These are phyloP conservation scores for Amphipoea oculea DNA, from an alignment of 2,888 invertebrate species.

Conservation along the genomic window DNA sequence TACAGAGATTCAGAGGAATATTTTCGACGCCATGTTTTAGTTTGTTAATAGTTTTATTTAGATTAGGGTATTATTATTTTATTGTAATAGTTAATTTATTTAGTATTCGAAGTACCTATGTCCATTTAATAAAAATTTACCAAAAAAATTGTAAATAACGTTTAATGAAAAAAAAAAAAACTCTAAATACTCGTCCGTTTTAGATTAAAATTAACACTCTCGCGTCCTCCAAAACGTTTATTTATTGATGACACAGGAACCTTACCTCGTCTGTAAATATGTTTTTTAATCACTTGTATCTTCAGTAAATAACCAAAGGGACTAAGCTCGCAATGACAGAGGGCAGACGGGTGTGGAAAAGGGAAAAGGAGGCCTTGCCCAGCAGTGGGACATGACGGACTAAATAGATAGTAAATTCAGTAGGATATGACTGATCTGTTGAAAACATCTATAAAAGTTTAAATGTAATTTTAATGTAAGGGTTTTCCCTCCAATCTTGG, in stretches of 20 bases:
- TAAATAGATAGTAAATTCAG: not conserved
- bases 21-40: no score
- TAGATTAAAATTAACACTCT: not conserved
- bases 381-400: not conserved
- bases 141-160: no score
- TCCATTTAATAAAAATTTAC: no score
- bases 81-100: no score
- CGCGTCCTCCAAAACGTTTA: not conserved
- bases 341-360: not conserved
- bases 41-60: no score
- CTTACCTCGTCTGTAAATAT: not conserved
- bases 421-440: not conserved
- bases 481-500: constrained; percentile 10
- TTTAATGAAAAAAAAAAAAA: not conserved
- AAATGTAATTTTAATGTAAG: no score
- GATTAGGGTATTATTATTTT: no score
- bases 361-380: not conserved
- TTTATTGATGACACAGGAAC: not conserved
- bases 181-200: not conserved
- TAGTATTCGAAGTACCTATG: no score
- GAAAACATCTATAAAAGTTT: not conserved
- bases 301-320: not conserved
- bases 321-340: not conserved
- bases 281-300: not conserved
- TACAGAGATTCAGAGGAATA: no score